Conservation (phyloP, 2,113 vertebrate genomes). For the Gasterosteus nipponicus region DNA sequence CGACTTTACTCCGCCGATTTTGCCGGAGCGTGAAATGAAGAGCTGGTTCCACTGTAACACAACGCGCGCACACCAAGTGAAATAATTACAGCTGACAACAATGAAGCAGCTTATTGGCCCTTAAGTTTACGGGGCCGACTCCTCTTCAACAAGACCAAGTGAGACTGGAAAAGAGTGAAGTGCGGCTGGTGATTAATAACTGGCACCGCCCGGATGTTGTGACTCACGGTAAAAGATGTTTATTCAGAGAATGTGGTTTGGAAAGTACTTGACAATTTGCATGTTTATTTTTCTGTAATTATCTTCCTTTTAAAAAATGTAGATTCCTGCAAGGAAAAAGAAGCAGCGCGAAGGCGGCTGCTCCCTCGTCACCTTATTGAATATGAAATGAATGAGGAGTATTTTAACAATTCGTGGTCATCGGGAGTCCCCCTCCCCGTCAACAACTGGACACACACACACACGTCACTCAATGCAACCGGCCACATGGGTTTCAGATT, state of each 20-base stretch:
- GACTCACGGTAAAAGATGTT: not conserved
- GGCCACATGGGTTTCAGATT: too few species aligned
- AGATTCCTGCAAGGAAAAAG: too few species aligned
- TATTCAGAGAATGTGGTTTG: not conserved
- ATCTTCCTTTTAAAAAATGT: too few species aligned
- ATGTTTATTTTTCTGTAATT: too few species aligned
- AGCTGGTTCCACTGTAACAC: not conserved
- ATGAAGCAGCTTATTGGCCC: constrained; percentile 1
- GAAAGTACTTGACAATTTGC: not conserved
- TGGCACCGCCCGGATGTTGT: not conserved
- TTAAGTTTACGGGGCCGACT: not conserved
- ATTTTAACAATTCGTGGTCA: too few species aligned
- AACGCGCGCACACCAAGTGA: not conserved
- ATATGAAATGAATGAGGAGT: too few species aligned
- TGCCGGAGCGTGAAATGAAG: not conserved
- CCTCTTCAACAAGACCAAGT: not conserved
- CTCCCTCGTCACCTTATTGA: too few species aligned
- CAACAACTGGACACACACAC: too few species aligned
- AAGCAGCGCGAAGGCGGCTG: too few species aligned
- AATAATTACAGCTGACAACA: constrained; percentile 28
- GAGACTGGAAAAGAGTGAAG: not conserved
- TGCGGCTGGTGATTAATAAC: not conserved
- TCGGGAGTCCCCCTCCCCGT: too few species aligned
- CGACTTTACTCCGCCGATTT: not conserved
- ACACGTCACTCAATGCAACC: too few species aligned